Base-by-base conservation (phyloP, 2,797 vertebrate species). In the Diplodus puntazzo region DNA sequence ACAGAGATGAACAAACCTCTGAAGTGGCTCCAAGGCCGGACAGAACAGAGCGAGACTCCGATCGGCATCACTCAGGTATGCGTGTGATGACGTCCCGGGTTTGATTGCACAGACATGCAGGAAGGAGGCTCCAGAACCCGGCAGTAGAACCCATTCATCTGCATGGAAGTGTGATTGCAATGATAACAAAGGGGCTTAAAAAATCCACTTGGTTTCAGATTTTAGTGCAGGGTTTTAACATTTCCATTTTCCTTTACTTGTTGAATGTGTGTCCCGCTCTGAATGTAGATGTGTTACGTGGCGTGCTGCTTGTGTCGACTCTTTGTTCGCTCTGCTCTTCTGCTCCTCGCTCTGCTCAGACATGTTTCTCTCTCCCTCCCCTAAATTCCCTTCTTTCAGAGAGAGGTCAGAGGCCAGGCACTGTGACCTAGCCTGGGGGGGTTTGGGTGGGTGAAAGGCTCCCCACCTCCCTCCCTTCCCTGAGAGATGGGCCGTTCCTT, bases 361-460 rank as follows among this genome's bases (percentile, higher is more conserved):
- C 94, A 92, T 85, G 90, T 91, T 81, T 73, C 90, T 74, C 62
- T 85, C 88, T 91, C 84, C 88, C 86, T 86, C 88, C 88, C 84
- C 89, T 73, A 87, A 92, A 95, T 94, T 95, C 94, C 90, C 92
- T 87, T 92, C 92, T 95, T 95, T 95, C 88, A 95, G 87, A 87
- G 88, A 21, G 57, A 80, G 92, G 93, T 95, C 93, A 93, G 83
- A 91, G 93, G 92, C 75, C 92, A 90, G 85, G 82, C 86, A 88
- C 90, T 91, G 77, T 89, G 93, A 94, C 94, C 94, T 87, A 83
- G 87, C 94, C 93, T 84, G 80, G 88, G 27, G 27, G 3, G 27
- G 27, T 3, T 27, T 3, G 27, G 94, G 82, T 78, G 86, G 89
- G 83, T 86, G 81, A 86, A 82, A 70, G 80, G 59, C 82, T 52